These are phyloP conservation scores for Ancistrus triradiatus DNA, from an alignment of 2,113 vertebrate species.

Conservation along the genomic window DNA sequence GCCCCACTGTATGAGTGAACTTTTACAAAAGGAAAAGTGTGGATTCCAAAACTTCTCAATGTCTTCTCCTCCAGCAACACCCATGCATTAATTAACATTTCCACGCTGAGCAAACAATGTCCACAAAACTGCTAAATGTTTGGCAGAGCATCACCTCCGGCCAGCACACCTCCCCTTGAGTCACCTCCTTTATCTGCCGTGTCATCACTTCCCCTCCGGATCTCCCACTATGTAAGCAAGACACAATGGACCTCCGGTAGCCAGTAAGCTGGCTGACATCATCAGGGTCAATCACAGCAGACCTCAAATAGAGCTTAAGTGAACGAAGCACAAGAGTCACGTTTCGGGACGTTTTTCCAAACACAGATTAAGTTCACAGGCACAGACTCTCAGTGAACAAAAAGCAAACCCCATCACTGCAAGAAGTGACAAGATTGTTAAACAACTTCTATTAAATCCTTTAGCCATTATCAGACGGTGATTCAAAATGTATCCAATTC, in stretches of 20 bases:
- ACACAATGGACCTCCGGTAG: conserved; percentile 32
- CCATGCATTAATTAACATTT: not conserved
- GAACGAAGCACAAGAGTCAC: not conserved
- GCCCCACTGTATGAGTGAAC: too few species aligned
- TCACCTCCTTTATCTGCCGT: conserved; percentile 30
- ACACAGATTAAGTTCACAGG: not conserved
- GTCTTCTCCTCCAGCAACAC: not conserved
- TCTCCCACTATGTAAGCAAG: conserved; percentile 24
- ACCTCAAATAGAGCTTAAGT: not conserved
- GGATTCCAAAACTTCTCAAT: not conserved
- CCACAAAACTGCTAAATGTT: conserved; percentile 10
- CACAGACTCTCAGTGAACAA: too few species aligned
- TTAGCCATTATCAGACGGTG: too few species aligned
- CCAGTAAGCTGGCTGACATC: conserved; percentile 33
- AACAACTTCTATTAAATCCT: too few species aligned
- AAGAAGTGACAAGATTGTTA: too few species aligned
- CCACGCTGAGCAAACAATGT: conserved; percentile 21
- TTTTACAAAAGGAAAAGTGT: not conserved
- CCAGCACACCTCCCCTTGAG: conserved; percentile 17
- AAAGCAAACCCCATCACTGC: not conserved
- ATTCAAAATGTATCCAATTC: too few species aligned
- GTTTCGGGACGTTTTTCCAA: conserved; percentile 2
- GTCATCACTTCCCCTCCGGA: conserved; percentile 28
- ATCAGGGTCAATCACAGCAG: conserved; percentile 14
- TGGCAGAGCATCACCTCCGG: conserved; percentile 29